These are phyloP conservation scores for Silurus aristotelis DNA, from an alignment of 2,797 vertebrate genomes.

Conservation along the genomic window DNA sequence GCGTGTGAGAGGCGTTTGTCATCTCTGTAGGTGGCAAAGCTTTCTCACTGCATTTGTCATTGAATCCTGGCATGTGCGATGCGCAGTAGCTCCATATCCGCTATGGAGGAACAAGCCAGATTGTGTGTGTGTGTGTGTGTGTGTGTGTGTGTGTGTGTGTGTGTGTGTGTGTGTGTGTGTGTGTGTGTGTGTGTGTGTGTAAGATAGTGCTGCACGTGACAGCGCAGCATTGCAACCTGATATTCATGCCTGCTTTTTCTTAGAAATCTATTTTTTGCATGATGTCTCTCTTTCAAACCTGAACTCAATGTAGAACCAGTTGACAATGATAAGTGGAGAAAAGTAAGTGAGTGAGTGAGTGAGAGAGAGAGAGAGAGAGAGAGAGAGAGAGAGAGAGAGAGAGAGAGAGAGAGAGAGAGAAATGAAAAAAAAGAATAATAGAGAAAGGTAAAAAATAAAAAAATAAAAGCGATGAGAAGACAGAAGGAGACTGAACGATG, in stretches of 20 bases:
- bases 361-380: neutral
- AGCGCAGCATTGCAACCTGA: neutral
- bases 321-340: constrained; percentile 40
- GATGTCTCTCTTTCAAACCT: constrained; percentile 3
- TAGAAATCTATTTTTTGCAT: neutral
- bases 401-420: neutral
- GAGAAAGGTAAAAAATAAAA: too few relatives aligned
- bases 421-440: neutral
- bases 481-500: constrained; percentile 31
- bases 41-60: constrained; percentile 42
- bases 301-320: neutral
- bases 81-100: constrained; percentile 67
- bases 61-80: constrained; percentile 35
- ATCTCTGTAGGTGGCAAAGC: constrained; percentile 42
- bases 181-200: constrained; percentile 14
- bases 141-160: constrained; percentile 28
- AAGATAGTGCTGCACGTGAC: constrained; percentile 25
- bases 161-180: constrained; percentile 18
- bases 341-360: constrained; percentile 15
- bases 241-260: constrained; percentile 1
- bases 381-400: neutral
- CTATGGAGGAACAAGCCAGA: constrained; percentile 69
- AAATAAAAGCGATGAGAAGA: neutral
- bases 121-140: constrained; percentile 62
- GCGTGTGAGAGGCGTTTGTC: constrained; percentile 38